Base-by-base conservation (phyloP, 2,113 vertebrate genomes). In the Upupa epops region DNA sequence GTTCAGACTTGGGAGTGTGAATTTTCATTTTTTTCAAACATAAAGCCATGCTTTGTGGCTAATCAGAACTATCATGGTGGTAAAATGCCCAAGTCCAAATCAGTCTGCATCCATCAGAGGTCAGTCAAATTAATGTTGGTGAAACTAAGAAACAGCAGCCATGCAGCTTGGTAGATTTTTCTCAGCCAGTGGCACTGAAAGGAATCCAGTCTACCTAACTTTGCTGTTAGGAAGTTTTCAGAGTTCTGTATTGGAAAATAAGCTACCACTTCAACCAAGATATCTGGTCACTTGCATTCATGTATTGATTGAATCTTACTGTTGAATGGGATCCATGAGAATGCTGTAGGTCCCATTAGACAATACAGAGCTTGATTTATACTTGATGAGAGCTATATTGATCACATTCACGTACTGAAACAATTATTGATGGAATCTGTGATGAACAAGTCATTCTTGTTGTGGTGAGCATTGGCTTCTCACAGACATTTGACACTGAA, bases 401-500 rank as follows among this genome's bases (percentile, higher is more conserved):
- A 87, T 96, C 89, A 84, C 87, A 5, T 92, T 75, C 89, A 83
- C 75, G 90, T 48, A 81, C 72, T 85, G 88, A 93, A 96, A 86
- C 92, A 89, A 92, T 96, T 94, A 96, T 89, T 96, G 90, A 92
- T 94, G 74, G 83, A 79, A 64, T 76, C 63, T 93, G 31, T 95
- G 86, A 96, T 94, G 85, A 96, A 54, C 77, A 94, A 89, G 79
- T 96, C 95, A 80, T 88, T 92, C 68, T 63, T 60, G 61, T 95
- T 84, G 91, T 92, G 93, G 86, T 93, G 59, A 94, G 31, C 68
- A 76, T 86, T 83, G 79, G 88, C 73, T 94, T 82, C 80, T 89
- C 91, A 93, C 90, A 94, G 89, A 76, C 56, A 66, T 95, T 91
- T 94, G 90, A 94, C 84, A 63, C 76, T 75, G 90, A 97, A 83